Evolutionary conservation across 2,888 invertebrate species (phyloP), one percentile per base, ranked within the genome.

Genomic region (Steinernema scapterisci): DNA sequence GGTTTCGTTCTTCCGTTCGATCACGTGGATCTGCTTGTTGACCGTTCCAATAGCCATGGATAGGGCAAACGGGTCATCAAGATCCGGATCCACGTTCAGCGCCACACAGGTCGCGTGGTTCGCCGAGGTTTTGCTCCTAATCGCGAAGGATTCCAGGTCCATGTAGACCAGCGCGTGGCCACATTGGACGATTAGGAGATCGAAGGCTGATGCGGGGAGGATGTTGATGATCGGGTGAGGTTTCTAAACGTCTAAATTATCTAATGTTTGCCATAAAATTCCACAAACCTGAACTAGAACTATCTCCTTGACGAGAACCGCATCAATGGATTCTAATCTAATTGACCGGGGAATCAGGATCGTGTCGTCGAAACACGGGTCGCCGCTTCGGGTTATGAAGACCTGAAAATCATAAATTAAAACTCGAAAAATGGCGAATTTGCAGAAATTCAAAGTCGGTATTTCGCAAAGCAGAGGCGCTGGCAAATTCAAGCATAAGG

Each of bases 171-270:
- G 38, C 27, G 31, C 23, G 38, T 63, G 63, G 13, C 63, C 63
- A n/a, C 63, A 63, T 31, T 63, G 63, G 6, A 63, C 31, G 38
- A 63, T 25, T 25, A 63, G 63, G 19, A 63, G 63, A 27, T 63
- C 63, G 63, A 27, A 63, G 27, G 63, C 63, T 1, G 63, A 63
- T 6, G 63, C 63, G 6, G 63, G 63, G 16, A 63, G 63, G 63
- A 63, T 63, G 63, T 63, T 63, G 5, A 63, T 31, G 19, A 63
- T 63, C 38, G 63, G 63, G 31, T 63, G 63, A 9, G 63, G 63
- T n/a, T 63, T 63, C 63, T 63, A 25, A 63, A 63, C n/a, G 6
- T 11, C 23, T 23, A 25, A 5, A 54, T 19, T 13, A 48, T 3
- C 13, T 48, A 7, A 2, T 5, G 48, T 16, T 48, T n/a, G n/a